Base-by-base conservation (phyloP, 2,113 vertebrate genomes). In the Gymnocephalus cernua region DNA sequence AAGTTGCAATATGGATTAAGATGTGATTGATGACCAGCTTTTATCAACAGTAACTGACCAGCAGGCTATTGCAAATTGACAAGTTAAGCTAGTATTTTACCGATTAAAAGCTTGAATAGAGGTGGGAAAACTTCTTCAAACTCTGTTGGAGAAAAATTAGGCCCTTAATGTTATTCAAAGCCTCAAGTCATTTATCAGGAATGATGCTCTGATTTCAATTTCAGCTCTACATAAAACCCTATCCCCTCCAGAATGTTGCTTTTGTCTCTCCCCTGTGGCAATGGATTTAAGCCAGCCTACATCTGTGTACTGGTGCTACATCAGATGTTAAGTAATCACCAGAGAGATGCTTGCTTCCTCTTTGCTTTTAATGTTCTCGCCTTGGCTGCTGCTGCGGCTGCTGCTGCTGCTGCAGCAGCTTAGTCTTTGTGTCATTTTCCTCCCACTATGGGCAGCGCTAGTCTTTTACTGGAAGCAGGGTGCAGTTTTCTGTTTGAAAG, bases 221-320 rank as follows among this genome's bases (percentile, higher is more conserved):
- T 86, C 63, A 77, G 85, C 70, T 63, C 67, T 79, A 73, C 76
- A 86, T 87, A 84, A 86, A 83, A 77, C 64, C 45, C 2, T 23
- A 64, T 88, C 61, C 84, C 89, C 85, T 88, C 51, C 79, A 68
- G 85, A 86, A 82, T 83, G 77, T 74, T 80, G 65, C 91, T 90
- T 92, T 83, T 86, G 87, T 90, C 86, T 89, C 82, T 83, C 73
- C 54, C 89, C 86, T 59, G 62, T 84, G 86, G 92, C 92, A 50
- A 61, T 91, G 85, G 90, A 80, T 91, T 91, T 89, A 88, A 88
- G 82, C 85, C 90, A 89, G 83, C 88, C 83, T 83, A 87, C 91
- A 90, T 93, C 80, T 84, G 88, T 79, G 82, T 51, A 41, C 80
- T 77, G 79, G 74, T 90, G 78, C 85, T 88, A 77, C 82, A 86